Conservation (phyloP, 1,140 invertebrate species). For the Nasonia vitripennis region DNA sequence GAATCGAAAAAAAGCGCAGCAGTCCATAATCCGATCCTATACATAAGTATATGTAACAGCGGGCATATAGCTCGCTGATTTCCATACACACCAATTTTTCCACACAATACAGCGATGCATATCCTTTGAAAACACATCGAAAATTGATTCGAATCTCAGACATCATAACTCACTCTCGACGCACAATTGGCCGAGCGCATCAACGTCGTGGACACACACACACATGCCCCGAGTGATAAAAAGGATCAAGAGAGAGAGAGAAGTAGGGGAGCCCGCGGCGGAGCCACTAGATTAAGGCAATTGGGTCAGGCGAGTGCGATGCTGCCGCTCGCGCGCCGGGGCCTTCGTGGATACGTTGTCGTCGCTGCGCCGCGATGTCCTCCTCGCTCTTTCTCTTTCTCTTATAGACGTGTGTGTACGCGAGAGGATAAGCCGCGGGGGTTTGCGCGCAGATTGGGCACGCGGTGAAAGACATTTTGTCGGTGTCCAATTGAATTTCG, state of each 20-base stretch:
- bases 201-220: neutral
- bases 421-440: neutral
- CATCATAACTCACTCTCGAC: neutral
- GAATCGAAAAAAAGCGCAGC: neutral
- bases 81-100: neutral
- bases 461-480: neutral
- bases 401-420: neutral
- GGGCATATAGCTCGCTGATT: neutral
- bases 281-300: constrained; percentile 70
- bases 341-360: neutral
- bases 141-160: neutral
- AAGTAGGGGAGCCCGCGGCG: constrained; percentile 19
- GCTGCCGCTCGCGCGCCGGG: constrained; percentile 15
- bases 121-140: neutral
- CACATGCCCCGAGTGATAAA: neutral
- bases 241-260: neutral
- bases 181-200: neutral
- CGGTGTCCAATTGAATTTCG: neutral
- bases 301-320: constrained; percentile 62
- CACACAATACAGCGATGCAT: neutral
- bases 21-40: neutral
- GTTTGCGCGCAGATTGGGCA: neutral
- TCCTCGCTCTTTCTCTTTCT: constrained; percentile 3
- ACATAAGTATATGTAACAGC: neutral
- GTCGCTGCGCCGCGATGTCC: constrained; percentile 1